Conservation (phyloP, 2,797 vertebrate species). For the Melanotaenia nigrans region DNA sequence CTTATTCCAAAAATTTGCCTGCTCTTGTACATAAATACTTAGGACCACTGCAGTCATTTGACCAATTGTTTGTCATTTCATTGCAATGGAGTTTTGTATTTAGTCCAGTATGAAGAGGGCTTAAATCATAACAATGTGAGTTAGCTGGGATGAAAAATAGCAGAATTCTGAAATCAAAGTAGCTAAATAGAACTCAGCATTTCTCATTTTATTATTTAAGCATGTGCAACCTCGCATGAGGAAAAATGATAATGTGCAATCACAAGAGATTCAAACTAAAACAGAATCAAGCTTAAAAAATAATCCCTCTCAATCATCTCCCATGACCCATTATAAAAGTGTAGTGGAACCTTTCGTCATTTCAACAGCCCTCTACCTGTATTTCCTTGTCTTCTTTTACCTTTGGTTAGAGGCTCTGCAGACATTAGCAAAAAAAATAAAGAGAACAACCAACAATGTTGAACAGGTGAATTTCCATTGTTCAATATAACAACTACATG, state of each 20-base stretch:
- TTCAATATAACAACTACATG: background rate
- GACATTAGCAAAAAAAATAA: background rate
- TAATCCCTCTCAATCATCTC: background rate
- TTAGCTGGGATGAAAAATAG: background rate
- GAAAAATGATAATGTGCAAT: background rate
- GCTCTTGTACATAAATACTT: background rate
- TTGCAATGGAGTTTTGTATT: background rate
- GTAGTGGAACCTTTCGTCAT: background rate
- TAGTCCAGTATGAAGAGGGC: background rate
- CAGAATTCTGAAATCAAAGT: conserved; percentile 21
- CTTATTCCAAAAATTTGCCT: background rate
- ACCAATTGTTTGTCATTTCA: background rate
- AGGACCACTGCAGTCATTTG: background rate
- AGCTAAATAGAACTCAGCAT: background rate
- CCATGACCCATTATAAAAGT: background rate
- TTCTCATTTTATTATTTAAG: background rate
- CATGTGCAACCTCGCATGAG: background rate
- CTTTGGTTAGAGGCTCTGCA: background rate
- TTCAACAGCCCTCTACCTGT: background rate
- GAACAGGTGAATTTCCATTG: too few species aligned
- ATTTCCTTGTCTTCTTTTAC: background rate
- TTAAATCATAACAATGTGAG: conserved; percentile 1
- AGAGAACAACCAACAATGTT: background rate
- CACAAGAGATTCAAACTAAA: background rate
- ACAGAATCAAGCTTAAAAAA: background rate